A percentile compares a stretch with the other conserved stretches of the same genome.
Conservation (phyloP, 2,888 invertebrate species). For the Epinotia demarniana region DNA sequence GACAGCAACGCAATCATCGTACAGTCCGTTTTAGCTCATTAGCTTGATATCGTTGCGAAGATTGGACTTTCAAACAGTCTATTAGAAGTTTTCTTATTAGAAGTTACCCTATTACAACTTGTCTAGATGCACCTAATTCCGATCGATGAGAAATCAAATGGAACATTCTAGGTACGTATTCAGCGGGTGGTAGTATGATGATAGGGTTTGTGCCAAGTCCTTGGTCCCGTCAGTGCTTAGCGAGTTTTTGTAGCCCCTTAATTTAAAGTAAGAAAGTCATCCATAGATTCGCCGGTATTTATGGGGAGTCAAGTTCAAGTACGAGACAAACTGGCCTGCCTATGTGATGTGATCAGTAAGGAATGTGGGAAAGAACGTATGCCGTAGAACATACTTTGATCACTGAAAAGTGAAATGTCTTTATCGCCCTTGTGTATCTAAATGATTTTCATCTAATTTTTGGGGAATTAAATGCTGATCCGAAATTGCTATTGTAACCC, state of each 20-base stretch:
- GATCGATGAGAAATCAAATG: conserved; percentile 69
- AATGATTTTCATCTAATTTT: not conserved
- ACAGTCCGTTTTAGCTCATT: conserved; percentile 70
- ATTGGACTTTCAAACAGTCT: conserved; percentile 77
- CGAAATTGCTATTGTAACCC: not conserved
- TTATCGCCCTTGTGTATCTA: too few species aligned
- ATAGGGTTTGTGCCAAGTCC: not conserved
- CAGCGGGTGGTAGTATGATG: not conserved
- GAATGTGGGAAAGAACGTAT: not conserved
- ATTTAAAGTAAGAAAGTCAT: too few species aligned
- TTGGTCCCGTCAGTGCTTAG: not conserved
- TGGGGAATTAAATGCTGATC: not conserved
- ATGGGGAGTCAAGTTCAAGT: too few species aligned
- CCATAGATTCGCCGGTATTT: too few species aligned
- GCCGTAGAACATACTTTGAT: too few species aligned
- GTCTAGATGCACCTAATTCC: conserved; percentile 67
- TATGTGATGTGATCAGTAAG: not conserved
- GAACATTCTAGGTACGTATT: conserved; percentile 50
- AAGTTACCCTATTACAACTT: conserved; percentile 79
- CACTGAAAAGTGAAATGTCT: too few species aligned
- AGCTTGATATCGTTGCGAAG: conserved; percentile 69
- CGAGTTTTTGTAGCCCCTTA: not conserved
- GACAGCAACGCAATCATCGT: conserved; percentile 56
- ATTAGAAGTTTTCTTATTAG: conserved; percentile 84
- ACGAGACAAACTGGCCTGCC: too few species aligned